Evolutionary conservation across 2,888 invertebrate genomes (phyloP), one percentile per base, ranked within the genome.

Genomic region (Chrysotoxum bicinctum): DNA sequence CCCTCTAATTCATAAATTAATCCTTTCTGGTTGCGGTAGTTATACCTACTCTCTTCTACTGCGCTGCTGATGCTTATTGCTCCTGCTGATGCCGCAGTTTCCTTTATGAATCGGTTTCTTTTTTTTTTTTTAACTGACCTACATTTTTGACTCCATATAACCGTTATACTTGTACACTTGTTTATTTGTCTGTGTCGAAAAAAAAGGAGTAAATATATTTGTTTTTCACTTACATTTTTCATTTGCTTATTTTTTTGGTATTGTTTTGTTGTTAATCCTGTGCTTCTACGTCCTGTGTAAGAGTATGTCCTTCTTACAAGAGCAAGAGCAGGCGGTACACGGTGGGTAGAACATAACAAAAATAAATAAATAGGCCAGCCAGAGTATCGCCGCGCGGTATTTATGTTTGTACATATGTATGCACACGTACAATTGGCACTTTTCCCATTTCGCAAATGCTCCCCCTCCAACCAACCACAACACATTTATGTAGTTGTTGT

Each of bases 381-480:
- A 72, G 35, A 32, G 32, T 48, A 26, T 30, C 52, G 62, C 23
- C 73, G 54, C 73, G 54, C 43, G 35, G 23, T 58, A 60, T 37
- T 80, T 58, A 48, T 40, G 54, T 52, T 7, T 48, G 32, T 56
- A 56, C 1, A 3, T 19, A 58, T 12, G 35, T 1, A 68, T 72
- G 76, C 80, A 68, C 66, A 76, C 81, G 76, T 81, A 85, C 81
- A 85, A 85, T 85, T 81, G 85, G 76, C 85, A 85, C 68, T 77
- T 81, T 66, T 66, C 56, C 58, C 62, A 70, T 45, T 70, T 79
- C 56, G 50, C 48, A 75, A 54, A n/a, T 12, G 10, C 21, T 1
- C 14, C 19, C 14, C 7, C 4, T 8, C 9, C 26, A 19, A 6
- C 16, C 30, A 10, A 37, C 21, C 21, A 3, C 6, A 50, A 1